A percentile compares a stretch with the other conserved stretches of the same genome.
Conservation (phyloP, 2,797 vertebrate genomes). For the Spizella passerina region DNA sequence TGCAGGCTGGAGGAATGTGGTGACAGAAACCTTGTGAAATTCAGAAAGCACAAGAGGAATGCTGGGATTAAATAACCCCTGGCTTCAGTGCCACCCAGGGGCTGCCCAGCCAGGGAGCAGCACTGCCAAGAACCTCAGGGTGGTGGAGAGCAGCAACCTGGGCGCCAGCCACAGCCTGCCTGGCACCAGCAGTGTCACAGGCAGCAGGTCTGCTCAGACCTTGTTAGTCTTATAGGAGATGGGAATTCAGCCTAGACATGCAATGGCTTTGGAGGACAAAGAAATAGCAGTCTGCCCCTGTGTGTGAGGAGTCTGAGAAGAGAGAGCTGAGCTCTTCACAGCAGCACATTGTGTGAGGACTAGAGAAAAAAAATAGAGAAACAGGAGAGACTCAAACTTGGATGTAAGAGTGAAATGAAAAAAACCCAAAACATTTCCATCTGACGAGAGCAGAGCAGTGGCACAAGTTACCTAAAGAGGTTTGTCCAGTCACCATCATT, state of each 20-base stretch:
- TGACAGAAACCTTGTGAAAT: background rate
- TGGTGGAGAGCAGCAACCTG: fast-evolving
- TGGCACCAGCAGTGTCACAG: background rate
- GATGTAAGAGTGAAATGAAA: background rate
- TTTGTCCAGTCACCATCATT: background rate
- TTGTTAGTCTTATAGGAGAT: background rate
- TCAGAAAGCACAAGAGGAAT: background rate
- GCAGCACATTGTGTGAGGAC: background rate
- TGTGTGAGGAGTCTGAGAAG: background rate
- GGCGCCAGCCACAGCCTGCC: background rate
- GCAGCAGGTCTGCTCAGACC: background rate
- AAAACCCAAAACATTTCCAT: fast-evolving
- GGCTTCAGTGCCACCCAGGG: background rate
- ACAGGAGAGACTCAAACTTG: background rate
- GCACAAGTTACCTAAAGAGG: background rate
- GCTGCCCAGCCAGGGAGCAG: background rate
- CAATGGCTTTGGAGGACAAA: background rate
- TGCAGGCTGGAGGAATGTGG: background rate
- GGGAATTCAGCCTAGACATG: background rate
- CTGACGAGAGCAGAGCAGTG: background rate
- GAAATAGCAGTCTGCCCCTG: background rate
- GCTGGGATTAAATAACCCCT: background rate
- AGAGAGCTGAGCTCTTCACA: background rate
- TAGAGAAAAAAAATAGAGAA: background rate
- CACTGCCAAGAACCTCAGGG: background rate